Percentiles rank a stretch among this genome's conserved stretches.
Conservation (phyloP, 2,797 vertebrate genomes). For the Alectoris magna region DNA sequence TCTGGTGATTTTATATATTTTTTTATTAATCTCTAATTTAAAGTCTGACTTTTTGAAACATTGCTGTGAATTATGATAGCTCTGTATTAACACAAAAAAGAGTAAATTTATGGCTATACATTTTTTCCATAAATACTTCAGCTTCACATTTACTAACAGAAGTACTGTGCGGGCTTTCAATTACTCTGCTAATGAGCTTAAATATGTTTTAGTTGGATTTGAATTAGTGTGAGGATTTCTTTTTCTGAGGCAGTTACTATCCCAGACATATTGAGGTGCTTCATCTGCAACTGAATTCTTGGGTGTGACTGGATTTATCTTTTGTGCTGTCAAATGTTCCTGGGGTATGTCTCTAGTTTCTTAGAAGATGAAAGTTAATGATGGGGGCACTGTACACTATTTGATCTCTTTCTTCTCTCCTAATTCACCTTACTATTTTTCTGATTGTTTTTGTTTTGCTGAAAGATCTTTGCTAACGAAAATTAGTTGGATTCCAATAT, state of each 20-base stretch:
- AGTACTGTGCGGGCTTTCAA: slow-evolving; percentile 27
- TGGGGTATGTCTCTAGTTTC: neutral
- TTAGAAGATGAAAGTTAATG: neutral
- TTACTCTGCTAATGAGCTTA: slow-evolving; percentile 46
- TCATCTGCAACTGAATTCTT: neutral
- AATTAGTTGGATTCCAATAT: neutral
- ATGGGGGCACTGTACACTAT: neutral
- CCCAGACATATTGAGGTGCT: neutral
- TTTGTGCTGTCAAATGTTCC: neutral
- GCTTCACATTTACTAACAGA: slow-evolving; percentile 19
- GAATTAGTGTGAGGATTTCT: neutral
- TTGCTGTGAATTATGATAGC: slow-evolving; percentile 1
- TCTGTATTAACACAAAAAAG: neutral
- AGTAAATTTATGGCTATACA: neutral
- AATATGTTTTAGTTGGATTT: slow-evolving; percentile 30
- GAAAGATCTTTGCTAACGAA: neutral
- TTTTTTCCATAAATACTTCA: slow-evolving; percentile 44
- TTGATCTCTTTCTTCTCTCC: neutral
- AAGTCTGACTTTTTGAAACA: neutral
- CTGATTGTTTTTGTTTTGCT: neutral
- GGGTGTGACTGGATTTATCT: neutral
- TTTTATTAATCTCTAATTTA: neutral
- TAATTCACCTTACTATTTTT: neutral
- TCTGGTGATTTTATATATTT: neutral
- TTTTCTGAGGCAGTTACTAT: neutral